Evolutionary conservation across 2,113 vertebrate species (phyloP).

Genomic region (Hypocryptadius cinnamomeus): DNA sequence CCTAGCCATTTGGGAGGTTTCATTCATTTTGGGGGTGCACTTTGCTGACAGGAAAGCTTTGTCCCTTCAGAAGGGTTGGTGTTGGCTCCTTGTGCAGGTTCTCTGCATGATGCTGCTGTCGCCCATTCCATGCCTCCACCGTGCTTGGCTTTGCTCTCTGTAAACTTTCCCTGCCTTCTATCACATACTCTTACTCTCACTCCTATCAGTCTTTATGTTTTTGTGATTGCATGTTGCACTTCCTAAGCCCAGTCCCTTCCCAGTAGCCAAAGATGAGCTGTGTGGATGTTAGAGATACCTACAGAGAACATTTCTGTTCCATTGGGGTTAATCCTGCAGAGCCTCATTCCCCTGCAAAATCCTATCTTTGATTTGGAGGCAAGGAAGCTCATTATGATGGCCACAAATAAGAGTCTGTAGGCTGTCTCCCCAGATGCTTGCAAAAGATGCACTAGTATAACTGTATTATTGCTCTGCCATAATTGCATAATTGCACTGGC

Average conservation of each 20-base stretch:
- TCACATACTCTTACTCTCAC: background rate
- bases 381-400: background rate
- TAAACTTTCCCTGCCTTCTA: background rate
- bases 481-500: background rate
- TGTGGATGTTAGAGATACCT: background rate
- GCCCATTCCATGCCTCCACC: background rate
- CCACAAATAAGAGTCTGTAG: background rate
- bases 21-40: background rate
- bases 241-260: background rate
- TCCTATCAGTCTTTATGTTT: background rate
- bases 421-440: background rate
- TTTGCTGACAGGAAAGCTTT: background rate
- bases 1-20: background rate
- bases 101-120: background rate
- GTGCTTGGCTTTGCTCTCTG: background rate
- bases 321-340: background rate
- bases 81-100: background rate
- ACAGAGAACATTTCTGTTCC: background rate
- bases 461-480: background rate
- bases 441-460: background rate
- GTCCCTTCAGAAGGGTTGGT: background rate
- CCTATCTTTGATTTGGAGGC: background rate
- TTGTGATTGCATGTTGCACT: background rate
- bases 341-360: background rate
- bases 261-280: background rate